Base-by-base conservation (phyloP, 2,797 vertebrate species). In the Xerus rutilus region DNA sequence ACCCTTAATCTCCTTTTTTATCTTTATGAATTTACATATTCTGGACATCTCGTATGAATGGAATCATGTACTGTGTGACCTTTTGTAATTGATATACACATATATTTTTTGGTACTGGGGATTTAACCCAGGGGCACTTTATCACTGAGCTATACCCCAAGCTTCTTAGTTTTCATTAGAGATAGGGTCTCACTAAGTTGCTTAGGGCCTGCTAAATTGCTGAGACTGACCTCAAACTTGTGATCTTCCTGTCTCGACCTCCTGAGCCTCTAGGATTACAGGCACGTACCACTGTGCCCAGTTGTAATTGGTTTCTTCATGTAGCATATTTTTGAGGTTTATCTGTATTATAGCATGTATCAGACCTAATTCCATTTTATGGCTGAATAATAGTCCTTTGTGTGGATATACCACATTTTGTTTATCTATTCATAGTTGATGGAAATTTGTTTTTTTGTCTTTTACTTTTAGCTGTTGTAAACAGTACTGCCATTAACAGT, bases 301-400 rank as follows among this genome's bases (percentile, higher is more conserved):
- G 17, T 59, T 59, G 57, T 72, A 73, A 65, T 3, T 70, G 47
- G 3, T 70, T 79, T 92, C 28, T 87, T 93, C 35, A 77, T 9
- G 70, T 15, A 86, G 21, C n/a, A 76, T 85, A 62, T 90, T 87
- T 96, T 62, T 47, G 49, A 76, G n/a, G 21, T 69, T 79, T 39
- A 49, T 95, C 30, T 10, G 21, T 59, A 7, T 65, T 65, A 30
- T 65, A 32, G 25, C 64, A 65, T 65, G 12, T 65, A 78, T 77
- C 59, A 91, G 20, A 64, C 21, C 32, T 82, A 70, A 70, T 89
- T 57, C 17, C 18, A 76, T 82, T 79, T 90, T 81, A 59, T 95
- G 57, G 28, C 35, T 69, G 25, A 89, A 43, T 84, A 77, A 18
- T 90, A 85, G 30, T 86, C 21, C 17, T 5, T 73, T 72, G 15